These are phyloP conservation scores for Coilia nasus DNA, from an alignment of 2,797 vertebrate genomes.

Conservation along the genomic window DNA sequence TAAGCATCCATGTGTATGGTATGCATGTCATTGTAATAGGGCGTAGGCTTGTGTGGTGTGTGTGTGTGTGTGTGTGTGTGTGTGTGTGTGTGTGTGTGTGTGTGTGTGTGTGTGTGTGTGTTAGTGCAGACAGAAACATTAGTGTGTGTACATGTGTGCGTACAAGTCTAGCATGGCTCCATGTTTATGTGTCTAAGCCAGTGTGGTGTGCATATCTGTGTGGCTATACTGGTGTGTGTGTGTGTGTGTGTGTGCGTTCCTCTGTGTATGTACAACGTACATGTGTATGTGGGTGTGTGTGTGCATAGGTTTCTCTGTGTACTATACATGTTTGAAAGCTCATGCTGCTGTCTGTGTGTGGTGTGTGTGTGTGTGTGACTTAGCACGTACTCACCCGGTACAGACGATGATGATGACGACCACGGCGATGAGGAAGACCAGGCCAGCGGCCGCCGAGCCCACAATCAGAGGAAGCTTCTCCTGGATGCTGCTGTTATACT, in stretches of 20 bases:
- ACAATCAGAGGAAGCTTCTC: constrained; percentile 98
- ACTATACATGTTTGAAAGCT: not conserved
- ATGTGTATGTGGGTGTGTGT: not conserved
- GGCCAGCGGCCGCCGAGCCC: constrained; percentile 89
- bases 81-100: not conserved
- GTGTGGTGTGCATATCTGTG: not conserved
- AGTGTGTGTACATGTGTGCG: not conserved
- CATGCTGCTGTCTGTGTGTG: not conserved
- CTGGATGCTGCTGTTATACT: constrained; percentile 97
- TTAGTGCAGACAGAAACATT: not conserved
- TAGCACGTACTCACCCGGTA: constrained; percentile 82
- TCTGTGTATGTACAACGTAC: not conserved
- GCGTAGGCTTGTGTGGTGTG: not conserved
- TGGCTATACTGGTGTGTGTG: not conserved
- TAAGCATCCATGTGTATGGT: not conserved
- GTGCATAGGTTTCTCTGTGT: not conserved
- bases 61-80: not conserved
- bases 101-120: not conserved
- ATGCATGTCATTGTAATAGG: not conserved
- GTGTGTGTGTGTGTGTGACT: not conserved
- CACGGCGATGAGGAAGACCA: constrained; percentile 95
- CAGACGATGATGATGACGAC: constrained; percentile 95
- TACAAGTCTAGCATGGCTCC: too few species aligned
- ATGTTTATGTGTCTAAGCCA: not conserved
- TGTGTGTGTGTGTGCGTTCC: not conserved